These are phyloP conservation scores for Imbricaverruca yamaguchii DNA, from an alignment of 2,888 invertebrate genomes.

Conservation along the genomic window DNA sequence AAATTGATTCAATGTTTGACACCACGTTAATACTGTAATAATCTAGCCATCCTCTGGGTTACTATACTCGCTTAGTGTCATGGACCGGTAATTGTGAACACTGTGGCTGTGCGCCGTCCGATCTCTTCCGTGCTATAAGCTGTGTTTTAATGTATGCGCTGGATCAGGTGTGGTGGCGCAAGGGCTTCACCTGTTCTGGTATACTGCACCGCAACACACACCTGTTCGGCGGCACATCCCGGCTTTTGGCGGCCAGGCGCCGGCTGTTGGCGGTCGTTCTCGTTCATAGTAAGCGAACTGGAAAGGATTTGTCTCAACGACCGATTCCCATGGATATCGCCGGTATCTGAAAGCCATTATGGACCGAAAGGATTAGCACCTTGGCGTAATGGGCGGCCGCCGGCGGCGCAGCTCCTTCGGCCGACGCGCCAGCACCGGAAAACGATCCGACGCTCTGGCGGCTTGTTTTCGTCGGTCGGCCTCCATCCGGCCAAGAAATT, in stretches of 20 bases:
- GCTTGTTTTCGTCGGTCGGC: neutral
- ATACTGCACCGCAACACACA: neutral
- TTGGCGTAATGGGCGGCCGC: neutral
- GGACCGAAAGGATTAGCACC: conserved; percentile 2
- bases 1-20: too few relatives aligned
- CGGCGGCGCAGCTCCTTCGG: too few relatives aligned
- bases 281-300: neutral
- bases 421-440: too few relatives aligned
- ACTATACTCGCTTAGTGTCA: too few relatives aligned
- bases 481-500: conserved; percentile 15
- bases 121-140: too few relatives aligned
- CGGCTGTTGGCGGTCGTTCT: neutral
- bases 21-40: too few relatives aligned
- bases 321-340: conserved; percentile 9
- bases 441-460: neutral
- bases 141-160: too few relatives aligned
- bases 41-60: too few relatives aligned
- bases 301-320: neutral
- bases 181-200: neutral
- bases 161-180: neutral
- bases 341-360: conserved; percentile 11
- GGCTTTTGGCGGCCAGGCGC: neutral
- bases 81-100: too few relatives aligned
- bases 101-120: too few relatives aligned
- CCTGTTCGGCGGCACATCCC: neutral